These are phyloP conservation scores for Lutraria lutraria DNA, from an alignment of 2,888 invertebrate genomes.

Conservation along the genomic window DNA sequence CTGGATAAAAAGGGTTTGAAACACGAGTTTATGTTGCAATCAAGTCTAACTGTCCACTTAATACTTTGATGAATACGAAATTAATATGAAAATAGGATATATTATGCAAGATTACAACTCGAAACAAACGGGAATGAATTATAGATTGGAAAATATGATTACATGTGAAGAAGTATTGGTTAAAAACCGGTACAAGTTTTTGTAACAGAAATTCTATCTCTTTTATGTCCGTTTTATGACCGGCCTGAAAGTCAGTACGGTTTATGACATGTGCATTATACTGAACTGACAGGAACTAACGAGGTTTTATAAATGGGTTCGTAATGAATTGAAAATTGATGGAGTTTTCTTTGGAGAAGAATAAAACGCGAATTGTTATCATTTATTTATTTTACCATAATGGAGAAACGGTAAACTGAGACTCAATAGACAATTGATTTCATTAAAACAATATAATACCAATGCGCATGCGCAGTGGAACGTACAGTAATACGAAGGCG, in stretches of 20 bases:
- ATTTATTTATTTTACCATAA: slow-evolving; percentile 33
- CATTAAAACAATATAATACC: neutral
- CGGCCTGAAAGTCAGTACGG: slow-evolving; percentile 43
- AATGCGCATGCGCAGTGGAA: slow-evolving; percentile 2
- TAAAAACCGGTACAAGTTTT: slow-evolving; percentile 29
- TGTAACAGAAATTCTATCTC: slow-evolving; percentile 52
- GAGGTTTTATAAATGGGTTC: slow-evolving; percentile 60
- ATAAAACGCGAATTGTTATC: slow-evolving; percentile 46
- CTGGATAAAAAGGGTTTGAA: slow-evolving; percentile 1
- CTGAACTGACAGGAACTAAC: slow-evolving; percentile 46
- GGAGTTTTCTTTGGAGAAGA: slow-evolving; percentile 56
- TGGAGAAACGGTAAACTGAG: slow-evolving; percentile 21
- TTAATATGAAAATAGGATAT: slow-evolving; percentile 17
- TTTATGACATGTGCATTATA: slow-evolving; percentile 57
- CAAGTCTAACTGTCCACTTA: neutral
- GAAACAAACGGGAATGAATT: slow-evolving; percentile 33
- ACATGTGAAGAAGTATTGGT: slow-evolving; percentile 20
- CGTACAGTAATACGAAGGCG: neutral
- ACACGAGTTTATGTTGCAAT: neutral
- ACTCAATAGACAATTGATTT: neutral
- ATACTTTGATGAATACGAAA: neutral
- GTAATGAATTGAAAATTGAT: slow-evolving; percentile 65
- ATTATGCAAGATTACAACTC: neutral
- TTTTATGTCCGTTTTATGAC: slow-evolving; percentile 65
- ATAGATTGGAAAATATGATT: slow-evolving; percentile 36